phyloP scores from a whole-genome alignment of 2,888 invertebrate genomes.

The Fabriciana adippe region DNA sequence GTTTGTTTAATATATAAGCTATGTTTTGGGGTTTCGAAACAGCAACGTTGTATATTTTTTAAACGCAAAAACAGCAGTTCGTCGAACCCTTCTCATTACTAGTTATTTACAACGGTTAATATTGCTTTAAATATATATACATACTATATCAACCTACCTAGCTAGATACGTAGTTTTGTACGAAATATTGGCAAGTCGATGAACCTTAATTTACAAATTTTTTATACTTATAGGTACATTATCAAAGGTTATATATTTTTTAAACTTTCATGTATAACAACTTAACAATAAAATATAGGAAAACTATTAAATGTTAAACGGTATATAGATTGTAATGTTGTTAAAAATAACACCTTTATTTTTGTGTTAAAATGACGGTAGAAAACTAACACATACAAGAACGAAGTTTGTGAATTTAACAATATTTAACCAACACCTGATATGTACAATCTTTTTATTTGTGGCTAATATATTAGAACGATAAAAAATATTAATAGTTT shows the following conservation, averaged over 20 bases:
- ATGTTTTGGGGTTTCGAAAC: conserved; percentile 18
- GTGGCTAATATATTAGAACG: conserved; percentile 2
- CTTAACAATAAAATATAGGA: no score
- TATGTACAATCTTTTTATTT: no score
- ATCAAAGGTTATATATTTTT: background rate
- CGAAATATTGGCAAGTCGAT: conserved; percentile 5
- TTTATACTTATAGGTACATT: background rate
- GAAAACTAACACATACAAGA: no score
- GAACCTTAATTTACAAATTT: conserved; percentile 23
- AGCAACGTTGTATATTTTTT: conserved; percentile 8
- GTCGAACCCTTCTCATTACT: conserved; percentile 20
- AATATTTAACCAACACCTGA: no score
- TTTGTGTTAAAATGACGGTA: no score
- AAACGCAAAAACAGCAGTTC: conserved; percentile 23
- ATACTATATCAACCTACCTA: conserved; percentile 1
- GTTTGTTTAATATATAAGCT: conserved; percentile 39
- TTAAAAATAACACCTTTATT: no score
- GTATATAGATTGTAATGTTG: no score
- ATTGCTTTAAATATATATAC: conserved; percentile 23
- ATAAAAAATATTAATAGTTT: conserved; percentile 23
- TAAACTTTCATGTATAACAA: no score
- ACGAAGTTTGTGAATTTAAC: no score
- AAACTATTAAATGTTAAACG: no score
- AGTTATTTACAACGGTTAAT: conserved; percentile 20
- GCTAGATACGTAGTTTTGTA: background rate